Evolutionary conservation across 2,888 invertebrate genomes (phyloP).

Genomic region (Limenitis camilla): DNA sequence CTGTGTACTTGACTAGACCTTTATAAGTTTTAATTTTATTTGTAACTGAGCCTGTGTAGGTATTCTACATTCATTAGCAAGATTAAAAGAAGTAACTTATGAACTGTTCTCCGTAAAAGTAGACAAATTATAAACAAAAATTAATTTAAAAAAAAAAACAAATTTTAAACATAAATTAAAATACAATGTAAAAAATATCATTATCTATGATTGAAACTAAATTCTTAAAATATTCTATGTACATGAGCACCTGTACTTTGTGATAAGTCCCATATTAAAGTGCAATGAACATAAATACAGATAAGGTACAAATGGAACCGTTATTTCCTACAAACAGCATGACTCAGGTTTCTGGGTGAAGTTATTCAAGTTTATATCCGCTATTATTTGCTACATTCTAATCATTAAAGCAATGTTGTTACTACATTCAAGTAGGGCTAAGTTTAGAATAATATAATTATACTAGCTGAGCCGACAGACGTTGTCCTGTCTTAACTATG

Average conservation of each 20-base stretch:
- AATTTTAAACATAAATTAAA: background rate
- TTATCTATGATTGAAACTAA: constrained; percentile 5
- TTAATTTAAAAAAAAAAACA: background rate
- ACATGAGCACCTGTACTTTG: constrained; percentile 11
- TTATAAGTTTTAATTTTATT: constrained; percentile 1
- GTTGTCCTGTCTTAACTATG: too few relatives aligned
- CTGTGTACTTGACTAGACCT: constrained; percentile 6
- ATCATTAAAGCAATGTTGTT: background rate
- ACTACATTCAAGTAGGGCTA: background rate
- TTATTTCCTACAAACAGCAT: constrained; percentile 16
- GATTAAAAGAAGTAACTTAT: too few relatives aligned
- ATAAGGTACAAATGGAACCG: constrained; percentile 19
- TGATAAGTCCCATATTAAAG: constrained; percentile 16
- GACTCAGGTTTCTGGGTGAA: constrained; percentile 13
- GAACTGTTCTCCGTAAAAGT: background rate
- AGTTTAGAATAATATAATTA: background rate
- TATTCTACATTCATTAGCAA: background rate
- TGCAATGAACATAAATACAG: constrained; percentile 17
- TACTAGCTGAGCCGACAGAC: too few relatives aligned
- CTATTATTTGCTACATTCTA: constrained; percentile 7
- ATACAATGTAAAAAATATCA: background rate
- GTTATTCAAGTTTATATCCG: constrained; percentile 9
- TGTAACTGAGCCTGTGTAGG: background rate
- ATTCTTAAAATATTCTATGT: constrained; percentile 5
- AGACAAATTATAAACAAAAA: too few relatives aligned